These are phyloP conservation scores for Hylaeus anthracinus DNA, from an alignment of 1,140 invertebrate genomes.

Conservation along the genomic window DNA sequence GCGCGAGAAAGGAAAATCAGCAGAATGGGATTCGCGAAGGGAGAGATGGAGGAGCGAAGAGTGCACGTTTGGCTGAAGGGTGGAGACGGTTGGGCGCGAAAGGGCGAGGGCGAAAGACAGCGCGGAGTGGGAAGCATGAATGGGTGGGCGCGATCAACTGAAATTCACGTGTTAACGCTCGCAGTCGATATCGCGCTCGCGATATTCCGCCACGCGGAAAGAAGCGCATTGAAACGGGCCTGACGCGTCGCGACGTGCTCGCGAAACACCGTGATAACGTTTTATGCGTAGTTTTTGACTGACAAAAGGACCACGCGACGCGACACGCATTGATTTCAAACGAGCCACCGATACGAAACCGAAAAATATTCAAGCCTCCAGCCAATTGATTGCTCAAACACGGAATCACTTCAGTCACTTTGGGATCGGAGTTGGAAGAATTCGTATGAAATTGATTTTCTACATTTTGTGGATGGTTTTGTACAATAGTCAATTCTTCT, in stretches of 20 bases:
- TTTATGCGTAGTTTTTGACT: constrained; percentile 2
- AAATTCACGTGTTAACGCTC: constrained; percentile 41
- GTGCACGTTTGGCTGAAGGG: not conserved
- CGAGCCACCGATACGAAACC: too few species aligned
- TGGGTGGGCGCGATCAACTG: constrained; percentile 9
- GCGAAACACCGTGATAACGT: constrained; percentile 19
- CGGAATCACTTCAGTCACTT: too few species aligned
- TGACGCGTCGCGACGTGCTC: not conserved
- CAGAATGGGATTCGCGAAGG: constrained; percentile 42
- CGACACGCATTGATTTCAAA: too few species aligned
- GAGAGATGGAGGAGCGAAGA: not conserved
- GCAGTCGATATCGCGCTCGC: constrained; percentile 6
- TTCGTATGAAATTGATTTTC: too few species aligned
- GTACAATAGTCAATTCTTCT: too few species aligned
- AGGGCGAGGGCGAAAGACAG: constrained; percentile 16
- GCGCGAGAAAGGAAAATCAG: constrained; percentile 58
- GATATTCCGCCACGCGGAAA: constrained; percentile 4
- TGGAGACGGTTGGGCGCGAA: not conserved
- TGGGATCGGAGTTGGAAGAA: too few species aligned
- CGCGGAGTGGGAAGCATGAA: constrained; percentile 8
- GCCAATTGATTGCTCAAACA: too few species aligned
- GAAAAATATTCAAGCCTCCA: too few species aligned
- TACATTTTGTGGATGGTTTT: too few species aligned
- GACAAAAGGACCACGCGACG: too few species aligned
- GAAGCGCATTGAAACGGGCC: not conserved